These are phyloP conservation scores for Montipora efflorescens DNA, from an alignment of 64 coral and sea anemone genomes.

Conservation along the genomic window DNA sequence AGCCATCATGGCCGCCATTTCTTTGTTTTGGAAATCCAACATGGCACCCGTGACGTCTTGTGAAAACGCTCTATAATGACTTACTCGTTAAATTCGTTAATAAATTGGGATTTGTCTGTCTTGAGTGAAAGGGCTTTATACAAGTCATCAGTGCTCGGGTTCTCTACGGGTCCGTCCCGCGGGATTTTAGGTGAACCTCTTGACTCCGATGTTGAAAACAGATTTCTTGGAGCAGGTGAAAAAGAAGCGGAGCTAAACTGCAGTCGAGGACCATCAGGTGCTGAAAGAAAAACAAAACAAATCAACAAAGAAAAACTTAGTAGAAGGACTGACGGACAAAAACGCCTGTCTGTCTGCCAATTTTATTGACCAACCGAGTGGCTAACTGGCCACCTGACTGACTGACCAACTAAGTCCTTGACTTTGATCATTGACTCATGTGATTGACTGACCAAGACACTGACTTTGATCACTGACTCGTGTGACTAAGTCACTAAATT, in stretches of 20 bases:
- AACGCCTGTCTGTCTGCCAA: not conserved
- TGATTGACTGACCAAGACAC: too few relatives aligned
- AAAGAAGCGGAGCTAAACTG: constrained; percentile 53
- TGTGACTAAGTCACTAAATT: too few relatives aligned
- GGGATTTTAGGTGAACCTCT: constrained; percentile 38
- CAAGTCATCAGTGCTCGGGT: constrained; percentile 60
- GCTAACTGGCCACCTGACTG: not conserved
- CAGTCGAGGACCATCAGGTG: constrained; percentile 63
- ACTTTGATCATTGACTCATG: too few relatives aligned
- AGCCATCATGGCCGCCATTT: too few relatives aligned
- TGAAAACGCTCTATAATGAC: not conserved
- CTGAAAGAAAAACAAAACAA: constrained; percentile 3
- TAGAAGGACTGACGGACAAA: too few relatives aligned
- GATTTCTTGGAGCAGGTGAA: constrained; percentile 53
- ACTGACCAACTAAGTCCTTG: not conserved
- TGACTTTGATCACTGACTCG: too few relatives aligned
- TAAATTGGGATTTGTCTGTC: constrained; percentile 10
- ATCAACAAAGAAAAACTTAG: too few relatives aligned
- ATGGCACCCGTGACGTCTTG: too few relatives aligned
- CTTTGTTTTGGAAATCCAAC: too few relatives aligned
- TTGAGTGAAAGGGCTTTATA: constrained; percentile 52
- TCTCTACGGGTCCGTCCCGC: constrained; percentile 64
- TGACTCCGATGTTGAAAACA: constrained; percentile 4
- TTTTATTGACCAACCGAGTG: not conserved
- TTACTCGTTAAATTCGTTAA: constrained; percentile 51